phyloP scores from a whole-genome alignment of 2,113 vertebrate species.

The Rhinolophus ferrumequinum region DNA sequence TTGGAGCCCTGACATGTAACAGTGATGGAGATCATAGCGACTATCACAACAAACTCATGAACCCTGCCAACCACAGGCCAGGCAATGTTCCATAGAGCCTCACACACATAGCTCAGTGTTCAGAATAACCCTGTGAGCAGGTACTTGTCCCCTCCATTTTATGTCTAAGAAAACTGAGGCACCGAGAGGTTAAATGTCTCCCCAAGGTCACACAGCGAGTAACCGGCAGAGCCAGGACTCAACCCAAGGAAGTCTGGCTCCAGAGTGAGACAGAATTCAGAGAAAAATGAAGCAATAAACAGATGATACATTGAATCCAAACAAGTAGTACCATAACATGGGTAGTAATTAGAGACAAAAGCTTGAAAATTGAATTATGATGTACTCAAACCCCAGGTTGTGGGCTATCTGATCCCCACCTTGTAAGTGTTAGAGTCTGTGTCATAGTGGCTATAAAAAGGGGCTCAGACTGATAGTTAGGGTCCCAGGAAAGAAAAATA shows the following conservation, averaged over 20 bases:
- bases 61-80: accelerated
- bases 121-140: neutral
- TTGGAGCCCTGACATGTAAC: neutral
- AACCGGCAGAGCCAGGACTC: neutral
- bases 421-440: neutral
- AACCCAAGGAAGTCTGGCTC: neutral
- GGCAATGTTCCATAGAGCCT: neutral
- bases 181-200: neutral
- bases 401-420: neutral
- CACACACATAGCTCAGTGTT: neutral
- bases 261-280: neutral
- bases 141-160: neutral
- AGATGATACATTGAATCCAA: neutral
- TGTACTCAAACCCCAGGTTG: neutral
- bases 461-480: neutral
- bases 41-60: neutral
- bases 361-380: neutral
- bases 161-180: neutral
- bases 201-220: neutral
- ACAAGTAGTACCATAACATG: too few species aligned
- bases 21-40: neutral
- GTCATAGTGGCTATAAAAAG: neutral
- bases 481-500: neutral
- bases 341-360: neutral
- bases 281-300: neutral